A percentile compares a stretch with the other conserved stretches of the same genome.
Evolutionary conservation across 1,140 invertebrate species (phyloP).

Genomic region (Micrasema longulum): DNA sequence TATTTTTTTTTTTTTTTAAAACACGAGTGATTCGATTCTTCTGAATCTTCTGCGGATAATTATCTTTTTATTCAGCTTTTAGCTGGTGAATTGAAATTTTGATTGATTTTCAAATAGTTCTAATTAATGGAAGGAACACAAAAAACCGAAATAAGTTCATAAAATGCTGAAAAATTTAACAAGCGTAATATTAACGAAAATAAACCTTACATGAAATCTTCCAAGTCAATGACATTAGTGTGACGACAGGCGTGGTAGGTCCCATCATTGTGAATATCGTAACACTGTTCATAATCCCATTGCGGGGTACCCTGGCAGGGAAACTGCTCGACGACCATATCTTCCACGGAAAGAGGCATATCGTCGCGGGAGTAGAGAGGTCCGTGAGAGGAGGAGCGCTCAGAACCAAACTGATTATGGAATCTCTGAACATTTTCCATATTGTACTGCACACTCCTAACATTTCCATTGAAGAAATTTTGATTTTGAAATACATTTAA

Average conservation of each 20-base stretch:
- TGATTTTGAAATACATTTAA: slow-evolving; percentile 31
- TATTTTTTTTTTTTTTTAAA: no score
- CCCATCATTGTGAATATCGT: slow-evolving; percentile 66
- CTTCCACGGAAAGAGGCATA: slow-evolving; percentile 2
- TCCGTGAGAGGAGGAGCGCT: slow-evolving; percentile 9
- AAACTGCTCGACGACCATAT: slow-evolving; percentile 45
- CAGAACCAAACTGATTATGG: not conserved
- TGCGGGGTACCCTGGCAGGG: slow-evolving; percentile 69
- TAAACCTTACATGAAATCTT: slow-evolving; percentile 77
- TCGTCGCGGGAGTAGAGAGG: slow-evolving; percentile 23
- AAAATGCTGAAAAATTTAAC: no score
- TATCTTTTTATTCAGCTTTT: no score
- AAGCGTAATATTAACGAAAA: no score
- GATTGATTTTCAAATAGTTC: no score
- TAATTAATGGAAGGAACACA: no score
- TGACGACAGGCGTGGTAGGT: slow-evolving; percentile 72
- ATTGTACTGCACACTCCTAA: no score
- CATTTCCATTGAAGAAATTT: not conserved
- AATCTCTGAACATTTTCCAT: slow-evolving; percentile 14
- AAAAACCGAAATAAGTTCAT: no score
- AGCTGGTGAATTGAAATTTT: no score
- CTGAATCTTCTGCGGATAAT: no score
- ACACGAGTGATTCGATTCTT: no score
- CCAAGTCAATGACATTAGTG: slow-evolving; percentile 72
- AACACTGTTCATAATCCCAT: slow-evolving; percentile 75